Percentiles rank a stretch among this genome's conserved stretches.
phyloP scores from a whole-genome alignment of 2,888 invertebrate genomes.

The Leptinotarsa peninsularis region DNA sequence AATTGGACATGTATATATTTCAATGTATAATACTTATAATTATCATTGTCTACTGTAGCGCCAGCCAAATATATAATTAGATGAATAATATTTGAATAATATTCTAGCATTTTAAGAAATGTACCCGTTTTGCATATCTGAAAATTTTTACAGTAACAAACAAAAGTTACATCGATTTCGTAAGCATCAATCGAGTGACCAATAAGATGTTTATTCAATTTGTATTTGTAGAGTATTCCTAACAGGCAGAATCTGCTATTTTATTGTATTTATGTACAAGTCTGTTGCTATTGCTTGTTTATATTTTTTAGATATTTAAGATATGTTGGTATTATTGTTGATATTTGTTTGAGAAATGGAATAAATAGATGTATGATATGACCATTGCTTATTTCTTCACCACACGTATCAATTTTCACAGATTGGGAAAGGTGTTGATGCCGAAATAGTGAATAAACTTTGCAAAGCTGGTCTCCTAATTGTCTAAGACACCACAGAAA shows the following conservation, averaged over 20 bases:
- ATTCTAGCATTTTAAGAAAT: not conserved
- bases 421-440: no score
- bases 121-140: not conserved
- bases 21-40: not conserved
- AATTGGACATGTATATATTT: not conserved
- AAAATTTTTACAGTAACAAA: not conserved
- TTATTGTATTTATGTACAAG: not conserved
- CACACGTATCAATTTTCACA: no score
- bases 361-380: conserved; percentile 14
- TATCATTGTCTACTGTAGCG: not conserved
- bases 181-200: not conserved
- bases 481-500: no score
- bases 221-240: not conserved
- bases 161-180: not conserved
- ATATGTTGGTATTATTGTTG: conserved; percentile 9
- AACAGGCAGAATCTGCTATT: not conserved
- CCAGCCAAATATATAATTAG: not conserved
- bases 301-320: not conserved
- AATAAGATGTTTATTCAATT: not conserved
- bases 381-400: no score
- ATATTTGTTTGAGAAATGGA: conserved; percentile 9
- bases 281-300: conserved; percentile 5
- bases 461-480: no score
- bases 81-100: not conserved
- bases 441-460: no score